A percentile compares a stretch with the other conserved stretches of the same genome.
phyloP scores from a whole-genome alignment of 2,797 vertebrate genomes.

The Fratercula arctica region DNA sequence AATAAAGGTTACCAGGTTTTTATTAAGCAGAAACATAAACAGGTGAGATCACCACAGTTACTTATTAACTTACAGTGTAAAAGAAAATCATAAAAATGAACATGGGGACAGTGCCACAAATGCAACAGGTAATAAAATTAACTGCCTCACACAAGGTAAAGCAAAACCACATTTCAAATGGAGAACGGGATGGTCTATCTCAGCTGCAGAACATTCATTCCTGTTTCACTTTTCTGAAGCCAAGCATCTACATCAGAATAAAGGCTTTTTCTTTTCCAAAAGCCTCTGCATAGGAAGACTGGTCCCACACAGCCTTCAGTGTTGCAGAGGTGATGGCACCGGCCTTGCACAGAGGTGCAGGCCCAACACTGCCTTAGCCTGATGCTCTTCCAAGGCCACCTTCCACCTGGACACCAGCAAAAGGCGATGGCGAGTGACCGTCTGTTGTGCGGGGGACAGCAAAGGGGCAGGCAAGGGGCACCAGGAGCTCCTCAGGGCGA shows the following conservation, averaged over 20 bases:
- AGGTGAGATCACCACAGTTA: constrained; percentile 2
- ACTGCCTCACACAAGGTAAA: background rate
- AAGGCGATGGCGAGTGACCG: background rate
- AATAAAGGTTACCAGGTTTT: background rate
- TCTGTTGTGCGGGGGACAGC: background rate
- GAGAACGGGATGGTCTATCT: rapidly evolving
- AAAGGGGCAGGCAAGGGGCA: too few species aligned
- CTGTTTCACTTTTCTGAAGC: background rate
- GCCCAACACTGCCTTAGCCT: too few species aligned
- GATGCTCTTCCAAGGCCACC: background rate
- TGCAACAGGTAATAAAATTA: background rate
- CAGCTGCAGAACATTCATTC: background rate
- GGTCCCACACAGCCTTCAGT: background rate
- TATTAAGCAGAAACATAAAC: background rate
- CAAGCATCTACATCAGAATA: background rate
- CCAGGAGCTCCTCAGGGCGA: background rate
- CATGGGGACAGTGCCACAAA: background rate
- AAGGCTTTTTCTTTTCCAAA: background rate
- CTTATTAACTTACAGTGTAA: background rate
- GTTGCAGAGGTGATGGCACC: rapidly evolving
- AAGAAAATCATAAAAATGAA: background rate
- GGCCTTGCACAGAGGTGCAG: background rate
- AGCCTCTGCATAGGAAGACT: background rate
- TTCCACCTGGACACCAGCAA: background rate
- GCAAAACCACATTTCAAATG: background rate